Base-by-base conservation (phyloP, 2,888 invertebrate genomes). In the Leuctra nigra region DNA sequence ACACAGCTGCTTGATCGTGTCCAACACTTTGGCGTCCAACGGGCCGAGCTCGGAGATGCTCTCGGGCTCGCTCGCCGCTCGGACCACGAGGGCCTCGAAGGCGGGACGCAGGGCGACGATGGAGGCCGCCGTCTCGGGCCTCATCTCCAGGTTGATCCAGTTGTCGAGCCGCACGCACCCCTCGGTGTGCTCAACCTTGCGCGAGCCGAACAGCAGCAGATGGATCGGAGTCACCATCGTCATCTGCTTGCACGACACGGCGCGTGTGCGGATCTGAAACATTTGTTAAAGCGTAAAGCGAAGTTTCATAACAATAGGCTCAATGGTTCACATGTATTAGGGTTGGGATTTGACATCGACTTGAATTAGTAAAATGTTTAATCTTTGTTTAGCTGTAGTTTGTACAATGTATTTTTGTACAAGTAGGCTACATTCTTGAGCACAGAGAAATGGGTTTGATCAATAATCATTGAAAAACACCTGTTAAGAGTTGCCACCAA, bases 181-280 rank as follows among this genome's bases (percentile, higher is more conserved):
- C 55, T 88, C 87, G 1, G 86, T 75, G 67, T 82, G 83, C 65
- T 93, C 91, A 0, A 90, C 84, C 73, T 90, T 91, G 48, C 93
- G 80, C n/a, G 87, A 85, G 0, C 91, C 97, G 70, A 98, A 97
- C 36, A 99, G 75, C 63, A 99, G 71, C 39, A 99, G 75, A 69
- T 98, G 96, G 60, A 98, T 73, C 0, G 98, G 95, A 1, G 94
- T 84, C 4, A 98, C 90, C 93, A 96, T 96, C 1, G 93, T 90
- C 82, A 91, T 83, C 74, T 96, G 95, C 70, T 98, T 98, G 72
- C 97, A 97, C 13, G 91, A 88, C 52, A 99, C 93, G 1, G 96
- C 95, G 55, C 92, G 79, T 0, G 97, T 96, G 55, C 97, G 84
- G 56, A 98, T 92, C 79, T 82, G 63, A 6, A 11, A 11, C n/a